A percentile compares a stretch with the other conserved stretches of the same genome.
Conservation (phyloP, 1,140 invertebrate genomes). For the Drosophila subobscura region DNA sequence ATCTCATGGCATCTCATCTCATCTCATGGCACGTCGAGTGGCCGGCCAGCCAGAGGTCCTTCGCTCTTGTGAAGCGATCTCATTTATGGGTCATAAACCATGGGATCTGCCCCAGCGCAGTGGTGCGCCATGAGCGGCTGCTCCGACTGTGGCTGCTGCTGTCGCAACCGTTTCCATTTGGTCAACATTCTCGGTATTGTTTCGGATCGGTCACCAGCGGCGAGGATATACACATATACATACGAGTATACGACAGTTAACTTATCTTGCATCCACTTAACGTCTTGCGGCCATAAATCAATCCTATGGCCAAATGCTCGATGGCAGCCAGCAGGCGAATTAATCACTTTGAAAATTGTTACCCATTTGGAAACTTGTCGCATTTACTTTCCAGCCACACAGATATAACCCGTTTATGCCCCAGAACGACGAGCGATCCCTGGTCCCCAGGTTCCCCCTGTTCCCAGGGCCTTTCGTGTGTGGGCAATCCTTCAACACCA, state of each 20-base stretch:
- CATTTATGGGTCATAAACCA: conserved; percentile 79
- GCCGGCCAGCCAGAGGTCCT: conserved; percentile 52
- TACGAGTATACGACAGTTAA: conserved; percentile 67
- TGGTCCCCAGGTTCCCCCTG: not conserved
- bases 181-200: conserved; percentile 56
- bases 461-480: conserved; percentile 60
- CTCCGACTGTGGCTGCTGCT: conserved; percentile 21
- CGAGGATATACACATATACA: conserved; percentile 51
- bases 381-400: conserved; percentile 67
- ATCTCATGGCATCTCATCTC: conserved; percentile 46
- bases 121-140: not conserved
- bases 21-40: conserved; percentile 14
- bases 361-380: conserved; percentile 82
- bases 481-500: conserved; percentile 77
- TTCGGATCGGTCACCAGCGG: conserved; percentile 72
- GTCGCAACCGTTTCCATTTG: conserved; percentile 13
- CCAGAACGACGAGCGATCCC: not conserved
- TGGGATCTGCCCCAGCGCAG: conserved; percentile 47
- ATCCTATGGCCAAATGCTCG: conserved; percentile 77
- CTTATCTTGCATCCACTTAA: conserved; percentile 83
- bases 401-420: conserved; percentile 32
- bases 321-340: conserved; percentile 79
- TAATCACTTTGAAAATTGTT: conserved; percentile 83
- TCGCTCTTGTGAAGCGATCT: conserved; percentile 71
- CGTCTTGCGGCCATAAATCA: conserved; percentile 82